These are phyloP conservation scores for Tanytarsus gracilentus DNA, from an alignment of 2,888 invertebrate species.

Conservation along the genomic window DNA sequence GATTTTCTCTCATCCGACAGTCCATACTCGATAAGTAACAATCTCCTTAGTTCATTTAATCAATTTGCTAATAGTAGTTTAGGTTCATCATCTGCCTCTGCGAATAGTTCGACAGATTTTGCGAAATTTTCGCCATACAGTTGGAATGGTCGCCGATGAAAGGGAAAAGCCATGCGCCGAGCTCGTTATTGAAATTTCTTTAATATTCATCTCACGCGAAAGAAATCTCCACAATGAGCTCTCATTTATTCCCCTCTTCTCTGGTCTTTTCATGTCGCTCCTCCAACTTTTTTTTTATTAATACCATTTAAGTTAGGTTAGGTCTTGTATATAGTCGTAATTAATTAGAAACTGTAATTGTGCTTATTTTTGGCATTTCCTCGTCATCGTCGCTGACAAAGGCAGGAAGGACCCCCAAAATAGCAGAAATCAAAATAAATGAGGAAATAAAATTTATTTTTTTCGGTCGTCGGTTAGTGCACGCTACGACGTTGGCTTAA, in stretches of 20 bases:
- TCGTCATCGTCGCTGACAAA: background rate
- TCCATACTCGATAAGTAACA: conserved; percentile 18
- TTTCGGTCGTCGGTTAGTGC: no score
- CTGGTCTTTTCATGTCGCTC: no score
- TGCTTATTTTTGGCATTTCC: background rate
- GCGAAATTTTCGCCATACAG: conserved; percentile 12
- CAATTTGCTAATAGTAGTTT: conserved; percentile 16
- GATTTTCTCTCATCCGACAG: conserved; percentile 15
- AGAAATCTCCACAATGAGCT: conserved; percentile 20
- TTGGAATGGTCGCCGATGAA: conserved; percentile 20
- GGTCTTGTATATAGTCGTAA: no score
- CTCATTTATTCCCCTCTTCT: no score
- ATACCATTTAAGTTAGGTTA: no score
- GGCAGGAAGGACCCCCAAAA: conserved; percentile 10
- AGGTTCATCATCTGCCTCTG: background rate
- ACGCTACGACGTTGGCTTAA: conserved; percentile 18
- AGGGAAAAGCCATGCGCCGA: background rate
- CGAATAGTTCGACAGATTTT: conserved; percentile 6
- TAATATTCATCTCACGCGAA: conserved; percentile 1
- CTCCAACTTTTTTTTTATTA: no score
- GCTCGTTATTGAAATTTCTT: conserved; percentile 15
- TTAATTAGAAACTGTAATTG: no score
- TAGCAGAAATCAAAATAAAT: conserved; percentile 22
- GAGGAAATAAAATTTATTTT: conserved; percentile 22
- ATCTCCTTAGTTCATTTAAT: conserved; percentile 15